phyloP scores from a whole-genome alignment of 1,140 invertebrate species.

The Chironomus striatipennis region DNA sequence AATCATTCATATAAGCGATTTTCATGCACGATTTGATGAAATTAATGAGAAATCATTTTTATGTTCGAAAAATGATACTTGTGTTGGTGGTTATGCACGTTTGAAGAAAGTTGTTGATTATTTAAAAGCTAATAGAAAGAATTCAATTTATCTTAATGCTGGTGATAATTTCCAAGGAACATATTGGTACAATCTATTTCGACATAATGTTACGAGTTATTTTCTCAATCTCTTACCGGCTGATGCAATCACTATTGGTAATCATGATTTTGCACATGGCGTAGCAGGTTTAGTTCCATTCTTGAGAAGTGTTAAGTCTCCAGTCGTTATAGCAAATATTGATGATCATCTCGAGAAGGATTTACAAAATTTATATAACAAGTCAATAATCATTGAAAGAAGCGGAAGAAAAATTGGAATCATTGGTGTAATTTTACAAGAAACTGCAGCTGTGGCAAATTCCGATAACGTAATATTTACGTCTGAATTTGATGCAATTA shows the following conservation, averaged over 20 bases:
- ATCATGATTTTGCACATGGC: slow-evolving; percentile 82
- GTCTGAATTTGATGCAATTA: slow-evolving; percentile 57
- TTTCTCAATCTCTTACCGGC: slow-evolving; percentile 70
- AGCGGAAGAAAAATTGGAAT: slow-evolving; percentile 63
- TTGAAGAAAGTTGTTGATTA: slow-evolving; percentile 49
- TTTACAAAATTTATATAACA: slow-evolving; percentile 50
- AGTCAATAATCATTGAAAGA: slow-evolving; percentile 49
- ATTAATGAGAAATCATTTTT: slow-evolving; percentile 50
- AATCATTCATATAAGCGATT: slow-evolving; percentile 72
- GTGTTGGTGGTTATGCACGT: slow-evolving; percentile 66
- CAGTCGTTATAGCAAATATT: slow-evolving; percentile 68
- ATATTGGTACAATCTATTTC: slow-evolving; percentile 69
- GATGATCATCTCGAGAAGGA: slow-evolving; percentile 58
- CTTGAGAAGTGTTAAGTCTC: slow-evolving; percentile 48
- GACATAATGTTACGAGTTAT: slow-evolving; percentile 61
- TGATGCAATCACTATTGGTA: slow-evolving; percentile 71
- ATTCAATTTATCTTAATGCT: slow-evolving; percentile 66
- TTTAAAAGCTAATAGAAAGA: slow-evolving; percentile 44
- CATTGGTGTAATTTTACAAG: slow-evolving; percentile 59
- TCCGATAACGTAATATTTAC: slow-evolving; percentile 54
- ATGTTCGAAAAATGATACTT: slow-evolving; percentile 46
- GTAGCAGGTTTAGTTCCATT: slow-evolving; percentile 63
- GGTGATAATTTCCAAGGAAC: slow-evolving; percentile 84
- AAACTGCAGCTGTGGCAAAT: slow-evolving; percentile 45
- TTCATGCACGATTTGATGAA: slow-evolving; percentile 70